Evolutionary conservation across 2,113 vertebrate species (phyloP), one percentile per base, ranked within the genome.

Genomic region (Pelodiscus sinensis): DNA sequence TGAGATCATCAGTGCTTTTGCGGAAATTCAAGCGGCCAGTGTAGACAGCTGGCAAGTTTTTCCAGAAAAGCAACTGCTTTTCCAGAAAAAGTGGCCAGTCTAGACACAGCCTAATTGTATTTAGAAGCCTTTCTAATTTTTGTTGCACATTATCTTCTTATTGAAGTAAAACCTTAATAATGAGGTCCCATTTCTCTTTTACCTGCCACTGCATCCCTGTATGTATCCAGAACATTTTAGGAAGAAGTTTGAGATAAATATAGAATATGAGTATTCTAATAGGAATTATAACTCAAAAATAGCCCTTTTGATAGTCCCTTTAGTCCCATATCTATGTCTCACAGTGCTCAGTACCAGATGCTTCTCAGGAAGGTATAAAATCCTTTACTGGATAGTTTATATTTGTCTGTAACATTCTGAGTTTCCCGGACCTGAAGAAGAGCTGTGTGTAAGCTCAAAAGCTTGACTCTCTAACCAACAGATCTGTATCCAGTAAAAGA

Each of bases 241-340:
- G 88, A 95, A 90, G 88, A 88, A 85, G 86, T 89, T 94, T 90
- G 90, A 93, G 86, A 94, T 96, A 96, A 96, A 94, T 91, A 92
- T 94, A 97, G 96, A 78, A 57, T 54, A 71, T 44, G 35, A 38
- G 24, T 71, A 94, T 92, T 94, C 92, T 91, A 95, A 95, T 93
- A 94, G 92, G 94, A 95, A 92, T 86, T 3, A 29, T 79, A 92
- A 89, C 60, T 94, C 87, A 94, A 92, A 95, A 95, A 86, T 93
- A 93, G 93, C 87, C 90, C 92, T 90, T 81, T 85, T 81, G 44
- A 35, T 88, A 13, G 8, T 85, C 82, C 79, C 78, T 92, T 85
- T 8, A 1, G 2, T 31, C 87, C 93, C 95, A 92, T 71, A 96
- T 96, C 95, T 84, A 93, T 89, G 86, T 90, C 87, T 93, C 6